Conservation (phyloP, 2,113 vertebrate genomes). For the Tangachromis dhanisi region DNA sequence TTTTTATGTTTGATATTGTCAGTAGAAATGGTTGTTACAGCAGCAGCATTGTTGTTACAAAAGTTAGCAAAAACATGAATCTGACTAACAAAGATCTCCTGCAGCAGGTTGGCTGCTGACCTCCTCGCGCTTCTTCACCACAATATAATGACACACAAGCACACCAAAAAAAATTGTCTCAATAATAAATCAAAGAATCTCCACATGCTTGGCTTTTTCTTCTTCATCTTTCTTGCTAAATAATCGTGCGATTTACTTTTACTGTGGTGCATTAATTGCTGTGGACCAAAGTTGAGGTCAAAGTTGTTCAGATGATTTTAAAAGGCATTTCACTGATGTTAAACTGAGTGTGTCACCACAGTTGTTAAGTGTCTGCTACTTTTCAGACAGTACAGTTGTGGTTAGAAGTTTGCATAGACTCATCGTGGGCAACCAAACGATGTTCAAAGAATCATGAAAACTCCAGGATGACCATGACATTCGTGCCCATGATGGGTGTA, state of each 20-base stretch:
- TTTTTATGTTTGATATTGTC: neutral
- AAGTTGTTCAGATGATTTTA: neutral
- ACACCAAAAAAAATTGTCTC: neutral
- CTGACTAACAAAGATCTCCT: conserved; percentile 69
- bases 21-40: neutral
- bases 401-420: neutral
- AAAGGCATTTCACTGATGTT: neutral
- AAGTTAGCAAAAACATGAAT: neutral
- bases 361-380: neutral
- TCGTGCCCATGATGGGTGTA: neutral
- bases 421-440: neutral
- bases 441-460: neutral
- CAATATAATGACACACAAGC: conserved; percentile 69
- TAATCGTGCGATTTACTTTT: neutral
- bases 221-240: neutral
- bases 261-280: accelerated
- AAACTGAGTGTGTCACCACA: neutral
- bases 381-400: neutral
- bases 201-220: neutral
- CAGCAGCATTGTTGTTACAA: neutral
- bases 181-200: neutral
- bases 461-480: neutral
- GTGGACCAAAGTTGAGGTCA: neutral
- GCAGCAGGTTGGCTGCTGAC: conserved; percentile 81
- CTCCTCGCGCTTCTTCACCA: conserved; percentile 87